Percentiles rank a stretch among this genome's conserved stretches.
These are phyloP conservation scores for Isotomurus palustris DNA, from an alignment of 2,888 invertebrate genomes.

Conservation along the genomic window DNA sequence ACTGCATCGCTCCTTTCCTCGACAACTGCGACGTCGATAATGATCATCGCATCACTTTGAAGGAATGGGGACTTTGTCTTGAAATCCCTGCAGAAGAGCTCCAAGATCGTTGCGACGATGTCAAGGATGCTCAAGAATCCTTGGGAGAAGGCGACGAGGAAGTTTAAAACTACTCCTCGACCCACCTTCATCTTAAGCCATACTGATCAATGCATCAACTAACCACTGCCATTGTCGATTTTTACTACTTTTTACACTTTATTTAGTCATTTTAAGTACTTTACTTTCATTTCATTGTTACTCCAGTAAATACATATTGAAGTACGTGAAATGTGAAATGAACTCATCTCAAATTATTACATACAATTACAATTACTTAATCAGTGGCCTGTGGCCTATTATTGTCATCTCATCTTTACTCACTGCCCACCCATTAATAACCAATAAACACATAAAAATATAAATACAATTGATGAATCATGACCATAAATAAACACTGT, in stretches of 20 bases:
- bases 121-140: conserved; percentile 54
- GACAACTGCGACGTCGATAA: conserved; percentile 82
- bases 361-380: too few species aligned
- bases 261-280: too few species aligned
- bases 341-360: too few species aligned
- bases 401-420: too few species aligned
- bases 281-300: too few species aligned
- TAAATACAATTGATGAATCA: too few species aligned
- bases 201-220: neutral
- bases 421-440: too few species aligned
- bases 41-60: conserved; percentile 83
- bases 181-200: neutral
- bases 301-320: too few species aligned
- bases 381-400: too few species aligned
- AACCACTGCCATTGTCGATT: neutral
- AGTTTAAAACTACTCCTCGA: conserved; percentile 6
- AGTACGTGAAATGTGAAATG: too few species aligned
- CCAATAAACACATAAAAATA: too few species aligned
- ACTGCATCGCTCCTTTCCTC: conserved; percentile 95
- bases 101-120: conserved; percentile 73
- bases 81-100: conserved; percentile 58
- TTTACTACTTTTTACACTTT: neutral
- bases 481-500: too few species aligned
- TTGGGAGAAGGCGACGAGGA: conserved; percentile 34
- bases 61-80: conserved; percentile 77